phyloP scores from a whole-genome alignment of 2,113 vertebrate genomes.

The Polypterus senegalus region DNA sequence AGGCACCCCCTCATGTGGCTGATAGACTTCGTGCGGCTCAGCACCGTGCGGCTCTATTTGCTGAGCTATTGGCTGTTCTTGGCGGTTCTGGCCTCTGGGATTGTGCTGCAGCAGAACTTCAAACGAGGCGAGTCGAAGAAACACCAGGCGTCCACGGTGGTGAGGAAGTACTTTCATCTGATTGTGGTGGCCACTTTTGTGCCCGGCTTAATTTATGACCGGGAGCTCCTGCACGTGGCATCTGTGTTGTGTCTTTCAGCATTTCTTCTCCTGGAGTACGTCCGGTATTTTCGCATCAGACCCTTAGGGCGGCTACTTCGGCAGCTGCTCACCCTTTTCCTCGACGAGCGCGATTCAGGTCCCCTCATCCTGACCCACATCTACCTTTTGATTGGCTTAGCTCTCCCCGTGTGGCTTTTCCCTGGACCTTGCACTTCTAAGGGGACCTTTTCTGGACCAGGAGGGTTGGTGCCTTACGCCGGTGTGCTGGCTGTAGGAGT shows the following conservation, averaged over 20 bases:
- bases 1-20: constrained; percentile 85
- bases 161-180: constrained; percentile 88
- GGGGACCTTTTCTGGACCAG: constrained; percentile 54
- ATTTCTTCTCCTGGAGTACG: constrained; percentile 76
- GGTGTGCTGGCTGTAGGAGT: constrained; percentile 86
- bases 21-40: constrained; percentile 68
- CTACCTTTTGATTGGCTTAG: constrained; percentile 88
- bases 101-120: constrained; percentile 82
- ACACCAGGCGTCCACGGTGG: constrained; percentile 71
- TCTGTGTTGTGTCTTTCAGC: constrained; percentile 70
- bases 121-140: constrained; percentile 74
- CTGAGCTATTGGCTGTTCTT: constrained; percentile 73
- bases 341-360: constrained; percentile 88
- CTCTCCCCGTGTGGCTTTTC: constrained; percentile 83
- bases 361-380: constrained; percentile 92
- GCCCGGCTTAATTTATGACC: constrained; percentile 80
- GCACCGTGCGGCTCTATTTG: constrained; percentile 60
- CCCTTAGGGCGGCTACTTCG: constrained; percentile 76
- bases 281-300: constrained; percentile 82
- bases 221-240: constrained; percentile 69
- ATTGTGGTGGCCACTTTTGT: constrained; percentile 80
- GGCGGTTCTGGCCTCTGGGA: constrained; percentile 49
- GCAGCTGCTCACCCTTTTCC: constrained; percentile 71
- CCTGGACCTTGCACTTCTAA: constrained; percentile 73
- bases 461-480: constrained; percentile 76